Base-by-base conservation (phyloP, 2,797 vertebrate genomes). In the Crocodylus rhombifer region DNA sequence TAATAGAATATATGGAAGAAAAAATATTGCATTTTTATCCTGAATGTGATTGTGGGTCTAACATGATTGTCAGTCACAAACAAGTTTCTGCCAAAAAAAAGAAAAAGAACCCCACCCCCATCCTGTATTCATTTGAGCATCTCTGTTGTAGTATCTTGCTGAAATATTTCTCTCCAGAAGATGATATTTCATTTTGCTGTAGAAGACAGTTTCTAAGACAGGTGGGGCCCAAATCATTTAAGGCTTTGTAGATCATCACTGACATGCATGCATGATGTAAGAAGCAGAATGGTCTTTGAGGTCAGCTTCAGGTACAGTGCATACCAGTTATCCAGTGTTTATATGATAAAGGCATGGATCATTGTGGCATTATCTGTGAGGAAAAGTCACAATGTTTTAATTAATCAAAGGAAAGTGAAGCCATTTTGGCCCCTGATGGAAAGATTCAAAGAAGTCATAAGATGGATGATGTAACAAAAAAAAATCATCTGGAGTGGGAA, bases 311-410 rank as follows among this genome's bases (percentile, higher is more conserved):
- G 4, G 12, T 74, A 56, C 63, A 17, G 4, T 64, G 26, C 33
- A 84, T 17, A 76, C 81, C 77, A 79, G 1, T 67, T 79, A 33
- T 65, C 60, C 0, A 17, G 0, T 12, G 26, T 5, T 65, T 4
- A 42, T 63, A 9, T 2, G 1, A 26, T 23, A 65, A 51, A 2
- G 0, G 55, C 86, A 76, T 55, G 18, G 5, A 63, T 77, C 64
- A 13, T 1, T 64, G 16, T 62, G 10, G 57, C 56, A n/a, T 67
- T 17, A 5, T 20, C 12, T n/a, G 11, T 33, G 9, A 69, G 9
- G 33, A 69, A 67, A 30, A 20, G n/a, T 69, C 33, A 33, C 65
- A 9, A 6, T 8, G 2, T 77, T 91, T 14, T 36, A 77, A 20
- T 5, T 74, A 26, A 83, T 58, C 58, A 89, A 65, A 92, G 64